Conservation (phyloP, 37 sponge, comb jelly and placozoan genomes). For the Halichondria panicea region DNA sequence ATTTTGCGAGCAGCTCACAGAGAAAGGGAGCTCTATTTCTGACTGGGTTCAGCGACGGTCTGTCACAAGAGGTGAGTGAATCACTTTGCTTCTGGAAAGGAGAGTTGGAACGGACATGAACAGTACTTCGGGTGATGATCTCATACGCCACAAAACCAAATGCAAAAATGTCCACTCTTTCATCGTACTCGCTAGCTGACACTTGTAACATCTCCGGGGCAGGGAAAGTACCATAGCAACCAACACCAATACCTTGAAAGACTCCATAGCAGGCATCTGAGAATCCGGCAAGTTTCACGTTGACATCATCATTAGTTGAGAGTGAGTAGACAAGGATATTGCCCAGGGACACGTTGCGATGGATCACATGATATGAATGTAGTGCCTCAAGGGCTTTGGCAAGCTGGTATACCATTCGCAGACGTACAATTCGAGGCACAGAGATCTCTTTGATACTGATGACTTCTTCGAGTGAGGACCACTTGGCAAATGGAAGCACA, state of each 20-base stretch:
- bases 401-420: conserved; percentile 63
- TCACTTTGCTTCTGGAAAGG: conserved; percentile 11
- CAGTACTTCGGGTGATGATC: conserved; percentile 40
- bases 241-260: conserved; percentile 29
- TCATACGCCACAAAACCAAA: conserved; percentile 73
- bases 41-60: conserved; percentile 45
- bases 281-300: conserved; percentile 62
- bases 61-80: background rate
- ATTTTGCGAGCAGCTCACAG: conserved; percentile 24
- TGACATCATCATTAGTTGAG: conserved; percentile 24
- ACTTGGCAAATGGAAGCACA: conserved; percentile 55
- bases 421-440: conserved; percentile 22
- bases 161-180: conserved; percentile 72
- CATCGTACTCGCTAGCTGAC: conserved; percentile 49
- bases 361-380: conserved; percentile 46
- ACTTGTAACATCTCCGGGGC: conserved; percentile 68
- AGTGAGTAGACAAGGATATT: conserved; percentile 61
- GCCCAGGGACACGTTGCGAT: conserved; percentile 58
- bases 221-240: conserved; percentile 47
- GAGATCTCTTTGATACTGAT: conserved; percentile 10
- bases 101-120: conserved; percentile 12
- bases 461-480: conserved; percentile 58
- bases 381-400: conserved; percentile 43
- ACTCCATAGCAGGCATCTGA: conserved; percentile 41
- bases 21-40: conserved; percentile 38